Base-by-base conservation (phyloP, 2,888 invertebrate genomes). In the Lysandra bellargus region DNA sequence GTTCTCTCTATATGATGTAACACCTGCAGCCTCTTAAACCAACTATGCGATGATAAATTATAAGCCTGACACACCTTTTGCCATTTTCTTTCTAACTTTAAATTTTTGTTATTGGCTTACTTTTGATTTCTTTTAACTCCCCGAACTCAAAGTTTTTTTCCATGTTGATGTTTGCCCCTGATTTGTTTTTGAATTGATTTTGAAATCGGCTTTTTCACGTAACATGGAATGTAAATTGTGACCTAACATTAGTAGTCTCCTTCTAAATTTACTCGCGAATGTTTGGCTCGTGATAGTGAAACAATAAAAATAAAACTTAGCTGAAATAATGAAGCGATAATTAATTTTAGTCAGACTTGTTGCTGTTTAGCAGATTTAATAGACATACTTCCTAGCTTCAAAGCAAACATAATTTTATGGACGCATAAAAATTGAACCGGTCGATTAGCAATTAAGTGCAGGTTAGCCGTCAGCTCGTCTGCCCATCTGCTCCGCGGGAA, bases 401-500 rank as follows among this genome's bases (percentile, higher is more conserved):
- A 12, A 37, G 33, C 69, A 5, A 69, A 69, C 12, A 69, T 69
- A 33, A 23, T 69, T 23, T 33, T 30, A 37, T 23, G 30, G 44
- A 49, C 40, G 14, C 49, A 30, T 23, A 49, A 75, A 75, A 49
- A 14, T 75, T 23, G 4, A 49, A 75, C 49, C 33, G 33, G 44
- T 72, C 72, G 69, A 80, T 80, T 72, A 49, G 37, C 75, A 75
- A 75, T 49, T 75, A 75, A 44, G 49, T 44, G 44, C 74, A 44
- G 49, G 30, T 9, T 74, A 75, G 75, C 44, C 75, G 40, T 69
- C 69, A 69, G 33, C 74, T 74, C 74, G 74, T 74, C 74, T 75
- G 75, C 75, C 49, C 49, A 44, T 75, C 75, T 75, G 75, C 49
- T 57, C 76, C 33, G 53, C 76, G 33, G 33, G 33, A 76, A 57